Percentiles rank a stretch among this genome's conserved stretches.
Conservation (phyloP, 2,888 invertebrate species). For the Coelopa pilipes region DNA sequence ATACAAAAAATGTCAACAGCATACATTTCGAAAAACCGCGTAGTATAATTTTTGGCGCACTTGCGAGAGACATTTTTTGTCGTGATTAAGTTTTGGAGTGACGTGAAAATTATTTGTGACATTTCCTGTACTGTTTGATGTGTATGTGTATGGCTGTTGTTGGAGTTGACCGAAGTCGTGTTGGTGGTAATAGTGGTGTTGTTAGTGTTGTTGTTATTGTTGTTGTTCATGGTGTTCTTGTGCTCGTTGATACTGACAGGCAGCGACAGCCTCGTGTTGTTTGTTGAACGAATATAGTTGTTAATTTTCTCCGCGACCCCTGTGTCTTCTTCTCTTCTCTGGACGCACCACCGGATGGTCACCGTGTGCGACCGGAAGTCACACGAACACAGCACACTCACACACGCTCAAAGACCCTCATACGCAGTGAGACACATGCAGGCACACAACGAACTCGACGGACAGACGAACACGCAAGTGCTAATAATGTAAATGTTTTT, state of each 20-base stretch:
- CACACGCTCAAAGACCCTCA: too few relatives aligned
- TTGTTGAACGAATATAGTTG: background rate
- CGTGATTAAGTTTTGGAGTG: background rate
- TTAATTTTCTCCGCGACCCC: too few relatives aligned
- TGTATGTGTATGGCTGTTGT: background rate
- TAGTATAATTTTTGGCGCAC: constrained; percentile 57
- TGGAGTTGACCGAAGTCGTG: too few relatives aligned
- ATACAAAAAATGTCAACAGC: constrained; percentile 16
- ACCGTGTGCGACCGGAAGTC: background rate
- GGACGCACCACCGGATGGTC: background rate
- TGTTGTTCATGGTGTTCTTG: background rate
- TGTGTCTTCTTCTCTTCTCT: too few relatives aligned
- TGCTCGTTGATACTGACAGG: constrained; percentile 3
- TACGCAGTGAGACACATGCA: too few relatives aligned
- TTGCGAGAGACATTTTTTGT: background rate
- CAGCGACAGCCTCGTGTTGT: background rate
- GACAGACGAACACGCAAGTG: background rate
- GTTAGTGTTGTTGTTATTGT: background rate
- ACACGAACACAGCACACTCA: constrained; percentile 1
- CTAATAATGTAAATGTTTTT: constrained; percentile 34
- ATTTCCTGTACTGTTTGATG: background rate
- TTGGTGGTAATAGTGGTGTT: too few relatives aligned
- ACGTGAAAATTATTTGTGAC: background rate
- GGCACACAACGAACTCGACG: too few relatives aligned
- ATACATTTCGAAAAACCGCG: constrained; percentile 32